Conservation (phyloP, 2,113 vertebrate genomes). For the Epinephelus moara region DNA sequence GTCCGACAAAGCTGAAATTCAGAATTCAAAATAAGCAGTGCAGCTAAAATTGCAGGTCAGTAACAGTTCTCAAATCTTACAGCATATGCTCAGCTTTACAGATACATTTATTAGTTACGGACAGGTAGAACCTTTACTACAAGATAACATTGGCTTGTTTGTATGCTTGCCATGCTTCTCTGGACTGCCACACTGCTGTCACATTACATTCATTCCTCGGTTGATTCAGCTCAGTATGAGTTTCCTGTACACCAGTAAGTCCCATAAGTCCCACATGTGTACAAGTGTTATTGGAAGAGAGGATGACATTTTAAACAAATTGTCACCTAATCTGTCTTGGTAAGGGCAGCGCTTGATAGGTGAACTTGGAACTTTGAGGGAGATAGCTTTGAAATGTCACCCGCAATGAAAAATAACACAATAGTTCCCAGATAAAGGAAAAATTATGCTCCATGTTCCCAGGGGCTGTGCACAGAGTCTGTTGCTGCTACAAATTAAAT, state of each 20-base stretch:
- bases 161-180: background rate
- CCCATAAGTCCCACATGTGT: slow-evolving; percentile 50
- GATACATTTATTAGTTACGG: background rate
- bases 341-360: slow-evolving; percentile 71
- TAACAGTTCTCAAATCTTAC: too few species aligned
- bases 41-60: too few species aligned
- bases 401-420: slow-evolving; percentile 69
- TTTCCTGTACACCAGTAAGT: slow-evolving; percentile 32
- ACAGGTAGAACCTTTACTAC: too few species aligned
- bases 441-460: slow-evolving; percentile 38
- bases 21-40: too few species aligned
- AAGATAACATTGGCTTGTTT: background rate
- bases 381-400: slow-evolving; percentile 84
- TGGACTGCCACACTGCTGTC: background rate
- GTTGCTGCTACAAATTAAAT: slow-evolving; percentile 31
- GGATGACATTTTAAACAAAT: slow-evolving; percentile 83
- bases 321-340: slow-evolving; percentile 72
- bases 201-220: background rate
- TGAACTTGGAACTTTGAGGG: slow-evolving; percentile 79
- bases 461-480: slow-evolving; percentile 4
- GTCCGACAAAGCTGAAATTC: too few species aligned
- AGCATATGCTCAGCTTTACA: background rate
- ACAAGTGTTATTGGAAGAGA: slow-evolving; percentile 63
- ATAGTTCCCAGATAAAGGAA: slow-evolving; percentile 52
- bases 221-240: slow-evolving; percentile 7